phyloP scores from a whole-genome alignment of 2,888 invertebrate species.

The Acleris holmiana region DNA sequence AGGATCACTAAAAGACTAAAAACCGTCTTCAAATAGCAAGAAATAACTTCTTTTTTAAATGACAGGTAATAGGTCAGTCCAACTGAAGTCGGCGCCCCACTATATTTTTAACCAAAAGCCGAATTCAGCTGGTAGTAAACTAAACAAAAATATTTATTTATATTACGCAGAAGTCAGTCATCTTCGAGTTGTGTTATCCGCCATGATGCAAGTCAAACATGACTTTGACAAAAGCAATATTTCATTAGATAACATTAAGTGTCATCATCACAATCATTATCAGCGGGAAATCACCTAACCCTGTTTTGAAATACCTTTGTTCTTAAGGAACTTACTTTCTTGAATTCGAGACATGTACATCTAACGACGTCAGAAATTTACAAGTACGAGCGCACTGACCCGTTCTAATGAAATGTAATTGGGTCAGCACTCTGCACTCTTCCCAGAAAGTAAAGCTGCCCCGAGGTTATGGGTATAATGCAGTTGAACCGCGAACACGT shows the following conservation, averaged over 20 bases:
- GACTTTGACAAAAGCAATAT: background rate
- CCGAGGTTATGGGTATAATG: conserved; percentile 9
- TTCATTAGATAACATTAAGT: background rate
- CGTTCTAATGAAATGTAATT: conserved; percentile 30
- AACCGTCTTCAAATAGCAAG: too few species aligned
- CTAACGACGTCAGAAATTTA: conserved; percentile 18
- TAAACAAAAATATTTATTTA: too few species aligned
- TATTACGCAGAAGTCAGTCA: too few species aligned
- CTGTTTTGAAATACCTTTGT: background rate
- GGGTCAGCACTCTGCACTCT: conserved; percentile 22
- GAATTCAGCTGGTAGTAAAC: too few species aligned
- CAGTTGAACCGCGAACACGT: conserved; percentile 22
- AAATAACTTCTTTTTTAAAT: too few species aligned
- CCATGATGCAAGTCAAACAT: too few species aligned
- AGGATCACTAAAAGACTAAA: too few species aligned
- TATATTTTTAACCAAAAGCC: too few species aligned
- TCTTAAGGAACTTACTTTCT: background rate
- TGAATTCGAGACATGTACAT: background rate
- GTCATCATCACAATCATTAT: background rate
- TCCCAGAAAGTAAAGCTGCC: conserved; percentile 5
- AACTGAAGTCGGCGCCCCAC: too few species aligned
- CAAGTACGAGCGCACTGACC: conserved; percentile 24
- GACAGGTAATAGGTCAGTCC: too few species aligned
- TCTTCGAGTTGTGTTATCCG: too few species aligned
- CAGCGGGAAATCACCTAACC: background rate